Conservation (phyloP, 2,888 invertebrate genomes). For the Flabesymbios commensalis region DNA sequence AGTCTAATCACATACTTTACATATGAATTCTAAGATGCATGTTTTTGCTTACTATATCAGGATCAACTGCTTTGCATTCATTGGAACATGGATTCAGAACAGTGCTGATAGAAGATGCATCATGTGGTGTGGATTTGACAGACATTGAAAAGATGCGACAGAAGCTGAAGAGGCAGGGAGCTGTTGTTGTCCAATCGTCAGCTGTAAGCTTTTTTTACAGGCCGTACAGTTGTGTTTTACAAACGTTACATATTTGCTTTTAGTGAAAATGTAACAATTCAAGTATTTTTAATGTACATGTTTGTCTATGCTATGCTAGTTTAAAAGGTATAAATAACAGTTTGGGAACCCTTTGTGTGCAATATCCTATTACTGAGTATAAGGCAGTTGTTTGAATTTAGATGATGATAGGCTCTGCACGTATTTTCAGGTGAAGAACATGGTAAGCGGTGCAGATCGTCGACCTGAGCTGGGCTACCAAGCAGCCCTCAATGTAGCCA, state of each 20-base stretch:
- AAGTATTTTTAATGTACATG: neutral
- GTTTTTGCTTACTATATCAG: no score
- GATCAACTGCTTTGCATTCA: slow-evolving; percentile 85
- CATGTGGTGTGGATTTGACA: slow-evolving; percentile 81
- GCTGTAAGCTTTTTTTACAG: slow-evolving; percentile 65
- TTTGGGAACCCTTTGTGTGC: no score
- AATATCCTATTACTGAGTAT: no score
- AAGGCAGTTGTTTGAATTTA: no score
- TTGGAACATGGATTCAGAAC: slow-evolving; percentile 89
- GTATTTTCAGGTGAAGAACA: slow-evolving; percentile 70
- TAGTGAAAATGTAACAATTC: neutral
- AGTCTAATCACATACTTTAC: no score
- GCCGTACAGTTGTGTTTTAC: neutral
- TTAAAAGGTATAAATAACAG: neutral
- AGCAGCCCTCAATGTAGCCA: slow-evolving; percentile 71
- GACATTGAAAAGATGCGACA: slow-evolving; percentile 84
- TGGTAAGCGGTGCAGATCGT: slow-evolving; percentile 86
- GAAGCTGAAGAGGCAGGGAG: slow-evolving; percentile 75
- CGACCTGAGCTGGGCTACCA: slow-evolving; percentile 87
- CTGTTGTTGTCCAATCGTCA: slow-evolving; percentile 79
- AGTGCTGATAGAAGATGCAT: slow-evolving; percentile 85
- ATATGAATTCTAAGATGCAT: no score
- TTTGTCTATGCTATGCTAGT: neutral
- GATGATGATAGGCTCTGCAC: neutral
- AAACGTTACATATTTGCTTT: neutral